Percentiles rank a stretch among this genome's conserved stretches.
phyloP scores from a whole-genome alignment of 2,113 vertebrate genomes.

The Zosterops borbonicus region DNA sequence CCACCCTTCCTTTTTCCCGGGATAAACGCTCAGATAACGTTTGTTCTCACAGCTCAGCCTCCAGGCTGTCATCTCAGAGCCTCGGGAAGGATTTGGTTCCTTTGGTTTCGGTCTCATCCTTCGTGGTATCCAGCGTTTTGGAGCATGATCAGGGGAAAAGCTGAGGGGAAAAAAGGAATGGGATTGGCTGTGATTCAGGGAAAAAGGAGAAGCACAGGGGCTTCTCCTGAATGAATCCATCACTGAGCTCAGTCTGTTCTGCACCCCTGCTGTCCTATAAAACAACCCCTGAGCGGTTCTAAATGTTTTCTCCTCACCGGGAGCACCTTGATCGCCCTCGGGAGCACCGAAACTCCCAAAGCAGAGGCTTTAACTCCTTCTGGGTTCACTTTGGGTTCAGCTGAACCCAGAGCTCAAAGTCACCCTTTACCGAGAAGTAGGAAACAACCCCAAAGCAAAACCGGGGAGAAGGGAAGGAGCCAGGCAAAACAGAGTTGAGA shows the following conservation, averaged over 20 bases:
- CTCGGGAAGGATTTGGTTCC: neutral
- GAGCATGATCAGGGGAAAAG: accelerated
- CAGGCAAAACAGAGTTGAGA: constrained; percentile 28
- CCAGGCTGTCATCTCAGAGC: accelerated
- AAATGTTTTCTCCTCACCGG: accelerated
- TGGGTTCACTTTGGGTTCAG: neutral
- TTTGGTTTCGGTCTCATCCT: neutral
- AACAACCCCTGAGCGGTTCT: neutral
- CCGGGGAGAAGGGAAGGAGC: neutral
- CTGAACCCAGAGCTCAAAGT: neutral
- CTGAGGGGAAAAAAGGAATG: neutral
- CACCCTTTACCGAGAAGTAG: neutral
- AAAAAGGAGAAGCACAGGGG: accelerated
- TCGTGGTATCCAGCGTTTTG: accelerated
- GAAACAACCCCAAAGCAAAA: neutral
- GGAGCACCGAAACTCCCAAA: neutral
- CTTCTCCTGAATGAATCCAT: neutral
- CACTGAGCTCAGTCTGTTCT: accelerated
- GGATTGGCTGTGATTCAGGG: neutral
- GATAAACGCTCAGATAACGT: accelerated
- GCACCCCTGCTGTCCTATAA: neutral
- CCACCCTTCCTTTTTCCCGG: neutral
- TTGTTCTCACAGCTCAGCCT: neutral
- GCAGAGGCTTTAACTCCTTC: neutral
- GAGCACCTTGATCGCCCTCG: neutral